Base-by-base conservation (phyloP, 2,113 vertebrate genomes). In the Gopherus evgoodei region DNA sequence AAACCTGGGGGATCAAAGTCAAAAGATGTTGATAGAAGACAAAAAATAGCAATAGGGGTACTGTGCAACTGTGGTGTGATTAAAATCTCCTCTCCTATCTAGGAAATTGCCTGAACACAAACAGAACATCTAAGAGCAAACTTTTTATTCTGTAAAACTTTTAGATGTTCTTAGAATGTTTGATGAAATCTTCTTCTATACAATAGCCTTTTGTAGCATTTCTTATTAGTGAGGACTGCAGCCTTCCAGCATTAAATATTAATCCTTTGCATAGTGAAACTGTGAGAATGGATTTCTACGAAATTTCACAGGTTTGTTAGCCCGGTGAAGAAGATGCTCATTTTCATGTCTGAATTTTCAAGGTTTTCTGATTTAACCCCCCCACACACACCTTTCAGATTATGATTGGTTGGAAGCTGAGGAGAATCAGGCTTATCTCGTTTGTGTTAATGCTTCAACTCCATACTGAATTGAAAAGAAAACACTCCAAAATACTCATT, bases 261-360 rank as follows among this genome's bases (percentile, higher is more conserved):
- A 97, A 97, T 97, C 86, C 95, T 89, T 90, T 83, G 52, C 76
- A 94, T 97, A 96, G 98, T 96, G 95, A 98, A 98, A 97, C 83
- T 89, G 84, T 93, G 94, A 97, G 96, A 97, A 81, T 96, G 88
- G 79, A 96, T 98, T 94, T 96, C 91, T 93, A 87, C 81, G 53
- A 98, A 97, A 97, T 98, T 97, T 98, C 92, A 52, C 93, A 97
- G 92, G 91, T 97, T 96, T 98, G 69, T 87, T 95, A 96, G 87
- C 90, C 93, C 95, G 83, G 25, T 94, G 90, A 97, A 83, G 90
- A 95, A 96, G 92, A 97, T 90, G 81, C 86, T 98, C 90, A 96
- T 97, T 98, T 98, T 96, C 88, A 89, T 69, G 81, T 82, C 88
- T 93, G 50, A 49, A 54, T 91, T 94, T 91, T 96, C 78, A 97